Base-by-base conservation (phyloP, 1,140 invertebrate genomes). In the Drosophila melanogaster region DNA sequence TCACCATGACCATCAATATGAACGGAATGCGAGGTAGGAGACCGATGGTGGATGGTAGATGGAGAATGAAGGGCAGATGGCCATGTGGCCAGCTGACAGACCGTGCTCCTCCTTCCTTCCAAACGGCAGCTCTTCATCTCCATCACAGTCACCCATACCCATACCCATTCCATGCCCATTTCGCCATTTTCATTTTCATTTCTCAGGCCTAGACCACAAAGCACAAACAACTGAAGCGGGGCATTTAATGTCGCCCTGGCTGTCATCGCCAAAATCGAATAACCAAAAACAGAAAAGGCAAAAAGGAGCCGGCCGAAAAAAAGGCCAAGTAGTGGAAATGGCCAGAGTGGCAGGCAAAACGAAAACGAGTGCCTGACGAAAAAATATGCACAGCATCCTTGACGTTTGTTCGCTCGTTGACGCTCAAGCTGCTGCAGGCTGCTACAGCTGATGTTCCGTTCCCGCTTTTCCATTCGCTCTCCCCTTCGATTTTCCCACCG, bases 331-430 rank as follows among this genome's bases (percentile, higher is more conserved):
- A 55, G 44, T 70, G 46, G 50, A 69, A 67, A 56, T 53, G 50
- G 40, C 24, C 40, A 19, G 37, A 60, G 43, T 71, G 78, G 73
- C 78, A 71, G 60, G 74, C 75, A 55, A 79, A 69, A 47, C 70
- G 58, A 75, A 80, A 78, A 67, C 58, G 66, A 72, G 55, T 22
- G 76, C 62, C 61, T 59, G 70, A 67, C 60, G 46, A 79, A 79
- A 73, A 67, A 67, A 79, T 79, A 81, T 78, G 83, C 83, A 78
- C 70, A 79, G 81, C 79, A 86, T 86, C 83, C 83, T 87, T 86
- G 83, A 86, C 84, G 84, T 87, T 83, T 83, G 79, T 87, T 87
- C 83, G 84, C 83, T 86, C 83, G 84, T 86, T 86, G 83, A 86
- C 83, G 83, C 83, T 83, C 70, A 51, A 64, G 79, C 78, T 78